These are phyloP conservation scores for Pycnonotus jocosus DNA, from an alignment of 2,113 vertebrate genomes.

Conservation along the genomic window DNA sequence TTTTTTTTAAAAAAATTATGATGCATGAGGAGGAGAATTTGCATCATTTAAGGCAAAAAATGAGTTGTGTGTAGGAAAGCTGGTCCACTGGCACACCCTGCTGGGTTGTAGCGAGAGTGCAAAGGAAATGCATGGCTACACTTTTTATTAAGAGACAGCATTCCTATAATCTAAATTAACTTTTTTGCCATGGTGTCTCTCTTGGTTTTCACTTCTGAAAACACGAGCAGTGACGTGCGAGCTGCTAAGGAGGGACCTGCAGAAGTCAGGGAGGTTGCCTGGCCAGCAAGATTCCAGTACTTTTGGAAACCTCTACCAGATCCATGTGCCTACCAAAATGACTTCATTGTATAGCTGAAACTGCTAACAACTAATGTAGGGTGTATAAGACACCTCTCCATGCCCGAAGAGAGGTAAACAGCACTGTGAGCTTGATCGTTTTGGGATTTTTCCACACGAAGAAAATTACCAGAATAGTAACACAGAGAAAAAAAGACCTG, in stretches of 20 bases:
- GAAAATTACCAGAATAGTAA: background rate
- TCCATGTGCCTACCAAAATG: accelerated
- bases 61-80: background rate
- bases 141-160: background rate
- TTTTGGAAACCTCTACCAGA: background rate
- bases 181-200: background rate
- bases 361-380: background rate
- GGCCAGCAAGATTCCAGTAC: background rate
- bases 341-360: background rate
- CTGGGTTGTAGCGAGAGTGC: constrained; percentile 61
- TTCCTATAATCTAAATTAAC: background rate
- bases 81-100: constrained; percentile 61
- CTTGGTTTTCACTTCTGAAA: background rate
- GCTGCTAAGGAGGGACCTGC: background rate
- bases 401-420: background rate
- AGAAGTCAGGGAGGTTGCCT: background rate
- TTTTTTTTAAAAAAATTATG: background rate
- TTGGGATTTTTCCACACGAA: background rate
- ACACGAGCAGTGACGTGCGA: accelerated
- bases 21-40: background rate
- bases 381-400: background rate
- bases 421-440: accelerated
- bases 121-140: background rate
- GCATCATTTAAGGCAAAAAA: background rate
- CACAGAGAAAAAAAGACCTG: background rate